Evolutionary conservation across 2,888 invertebrate genomes (phyloP).

Genomic region (Cremastinae sp.): DNA sequence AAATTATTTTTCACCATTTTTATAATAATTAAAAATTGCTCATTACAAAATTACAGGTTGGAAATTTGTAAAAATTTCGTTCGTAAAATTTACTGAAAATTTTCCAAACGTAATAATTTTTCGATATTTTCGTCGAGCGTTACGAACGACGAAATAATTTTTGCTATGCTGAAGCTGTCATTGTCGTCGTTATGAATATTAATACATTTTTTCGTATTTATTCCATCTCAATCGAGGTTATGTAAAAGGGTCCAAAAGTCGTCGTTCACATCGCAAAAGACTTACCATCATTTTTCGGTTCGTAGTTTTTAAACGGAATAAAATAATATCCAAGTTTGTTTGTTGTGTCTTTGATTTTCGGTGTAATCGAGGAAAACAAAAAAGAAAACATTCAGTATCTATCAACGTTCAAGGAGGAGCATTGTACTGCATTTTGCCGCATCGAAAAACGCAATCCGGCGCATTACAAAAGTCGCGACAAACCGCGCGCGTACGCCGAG

Average conservation of each 20-base stretch:
- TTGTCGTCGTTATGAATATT: background rate
- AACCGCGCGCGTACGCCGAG: conserved; percentile 26
- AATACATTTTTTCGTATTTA: background rate
- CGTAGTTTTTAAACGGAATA: background rate
- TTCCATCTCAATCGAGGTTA: background rate
- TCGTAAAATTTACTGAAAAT: too few relatives aligned
- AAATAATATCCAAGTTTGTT: background rate
- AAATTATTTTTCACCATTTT: too few relatives aligned
- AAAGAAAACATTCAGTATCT: conserved; percentile 4
- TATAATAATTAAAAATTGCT: too few relatives aligned
- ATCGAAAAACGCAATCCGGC: conserved; percentile 60
- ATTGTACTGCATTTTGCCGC: conserved; percentile 61
- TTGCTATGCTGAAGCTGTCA: background rate
- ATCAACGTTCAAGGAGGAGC: background rate
- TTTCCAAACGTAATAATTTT: too few relatives aligned
- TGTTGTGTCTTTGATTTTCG: conserved; percentile 9
- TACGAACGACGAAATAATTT: background rate
- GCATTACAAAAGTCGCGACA: conserved; percentile 51
- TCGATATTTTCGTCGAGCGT: too few relatives aligned
- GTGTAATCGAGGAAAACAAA: conserved; percentile 6
- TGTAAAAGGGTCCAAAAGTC: background rate
- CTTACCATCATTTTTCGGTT: background rate
- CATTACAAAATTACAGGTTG: too few relatives aligned
- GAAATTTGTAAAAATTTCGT: too few relatives aligned
- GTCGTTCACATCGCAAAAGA: background rate